Percentiles rank a stretch among this genome's conserved stretches.
Evolutionary conservation across 2,888 invertebrate species (phyloP).

Genomic region (Ypsolopha sequella): DNA sequence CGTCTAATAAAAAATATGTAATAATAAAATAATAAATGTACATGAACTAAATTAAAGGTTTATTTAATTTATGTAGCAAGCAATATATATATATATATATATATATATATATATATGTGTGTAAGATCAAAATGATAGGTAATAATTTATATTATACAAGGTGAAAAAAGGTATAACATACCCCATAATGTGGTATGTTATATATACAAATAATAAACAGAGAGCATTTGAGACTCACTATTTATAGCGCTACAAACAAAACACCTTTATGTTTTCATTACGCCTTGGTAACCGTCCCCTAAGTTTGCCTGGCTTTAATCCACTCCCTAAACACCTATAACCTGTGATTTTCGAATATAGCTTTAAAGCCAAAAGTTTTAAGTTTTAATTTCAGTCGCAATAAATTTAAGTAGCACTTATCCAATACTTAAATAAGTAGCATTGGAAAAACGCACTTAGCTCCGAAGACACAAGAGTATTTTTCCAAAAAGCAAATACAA

Average conservation of each 20-base stretch:
- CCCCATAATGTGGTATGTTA: too few relatives aligned
- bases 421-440: background rate
- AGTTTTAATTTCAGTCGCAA: background rate
- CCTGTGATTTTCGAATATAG: background rate
- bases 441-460: background rate
- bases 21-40: too few relatives aligned
- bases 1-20: too few relatives aligned
- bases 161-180: too few relatives aligned
- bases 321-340: background rate
- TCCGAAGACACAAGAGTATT: background rate
- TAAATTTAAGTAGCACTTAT: background rate
- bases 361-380: background rate
- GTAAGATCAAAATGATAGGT: too few relatives aligned
- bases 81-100: too few relatives aligned
- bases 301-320: slow-evolving; percentile 4
- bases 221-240: background rate
- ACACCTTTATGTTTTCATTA: background rate
- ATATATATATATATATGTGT: too few relatives aligned
- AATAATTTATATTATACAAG: too few relatives aligned
- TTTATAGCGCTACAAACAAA: background rate
- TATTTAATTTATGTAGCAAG: too few relatives aligned
- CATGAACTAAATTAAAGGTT: too few relatives aligned
- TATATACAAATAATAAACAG: too few relatives aligned
- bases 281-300: slow-evolving; percentile 2
- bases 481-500: background rate